Conservation (phyloP, 2,888 invertebrate genomes). For the Shargacucullia verbasci region DNA sequence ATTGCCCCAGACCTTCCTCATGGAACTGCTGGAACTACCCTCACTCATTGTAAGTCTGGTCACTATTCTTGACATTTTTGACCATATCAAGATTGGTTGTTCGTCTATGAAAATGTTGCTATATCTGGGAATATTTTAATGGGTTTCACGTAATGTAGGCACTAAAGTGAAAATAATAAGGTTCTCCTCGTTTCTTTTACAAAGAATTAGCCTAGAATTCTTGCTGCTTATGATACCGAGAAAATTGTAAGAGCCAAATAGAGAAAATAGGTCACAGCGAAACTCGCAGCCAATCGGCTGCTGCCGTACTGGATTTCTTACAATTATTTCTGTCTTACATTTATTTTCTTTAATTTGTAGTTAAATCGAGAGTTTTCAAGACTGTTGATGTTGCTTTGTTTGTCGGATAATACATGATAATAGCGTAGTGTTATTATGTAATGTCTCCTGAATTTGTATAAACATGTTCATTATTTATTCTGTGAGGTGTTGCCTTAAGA, state of each 20-base stretch:
- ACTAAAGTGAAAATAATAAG: neutral
- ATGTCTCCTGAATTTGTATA: too few species aligned
- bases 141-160: neutral
- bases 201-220: constrained; percentile 2
- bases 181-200: neutral
- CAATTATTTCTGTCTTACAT: neutral
- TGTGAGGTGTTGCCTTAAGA: too few species aligned
- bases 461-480: too few species aligned
- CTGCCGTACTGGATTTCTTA: too few species aligned
- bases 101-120: too few species aligned
- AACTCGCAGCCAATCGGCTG: neutral
- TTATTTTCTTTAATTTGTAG: neutral
- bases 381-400: too few species aligned
- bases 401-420: too few species aligned
- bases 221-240: constrained; percentile 1
- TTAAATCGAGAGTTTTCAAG: neutral
- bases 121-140: neutral
- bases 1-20: constrained; percentile 95
- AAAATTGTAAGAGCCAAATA: constrained; percentile 6
- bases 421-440: too few species aligned
- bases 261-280: constrained; percentile 7
- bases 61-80: neutral
- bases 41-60: constrained; percentile 82
- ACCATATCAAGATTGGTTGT: too few species aligned
- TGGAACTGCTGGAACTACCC: constrained; percentile 93